These are phyloP conservation scores for Dolichoris vasculosae DNA, from an alignment of 1,140 invertebrate species.

Conservation along the genomic window DNA sequence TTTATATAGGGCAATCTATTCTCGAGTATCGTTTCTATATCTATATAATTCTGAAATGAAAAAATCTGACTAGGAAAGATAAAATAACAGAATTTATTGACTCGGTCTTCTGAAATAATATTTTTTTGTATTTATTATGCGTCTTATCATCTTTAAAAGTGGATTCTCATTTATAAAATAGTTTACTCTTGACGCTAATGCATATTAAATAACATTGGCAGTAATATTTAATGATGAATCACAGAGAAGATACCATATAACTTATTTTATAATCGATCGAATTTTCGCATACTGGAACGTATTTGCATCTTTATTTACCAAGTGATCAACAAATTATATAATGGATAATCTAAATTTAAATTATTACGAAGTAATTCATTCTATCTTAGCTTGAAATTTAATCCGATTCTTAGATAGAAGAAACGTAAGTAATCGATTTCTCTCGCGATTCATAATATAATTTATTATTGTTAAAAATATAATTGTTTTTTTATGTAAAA, in stretches of 20 bases:
- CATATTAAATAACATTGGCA: not conserved
- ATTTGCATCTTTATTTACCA: not conserved
- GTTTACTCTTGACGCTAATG: not conserved
- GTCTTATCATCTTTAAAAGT: not conserved
- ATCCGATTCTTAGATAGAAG: too few relatives aligned
- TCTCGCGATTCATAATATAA: too few relatives aligned
- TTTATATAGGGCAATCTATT: too few relatives aligned
- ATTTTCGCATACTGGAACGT: not conserved
- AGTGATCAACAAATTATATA: not conserved
- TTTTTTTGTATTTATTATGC: not conserved
- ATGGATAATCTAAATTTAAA: not conserved
- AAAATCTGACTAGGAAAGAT: not conserved
- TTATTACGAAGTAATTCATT: too few relatives aligned
- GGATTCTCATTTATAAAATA: not conserved
- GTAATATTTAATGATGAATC: too few relatives aligned
- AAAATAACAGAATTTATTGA: not conserved
- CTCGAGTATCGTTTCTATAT: too few relatives aligned
- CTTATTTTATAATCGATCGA: not conserved
- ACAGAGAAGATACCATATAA: too few relatives aligned
- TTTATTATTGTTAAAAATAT: too few relatives aligned
- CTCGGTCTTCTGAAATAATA: not conserved
- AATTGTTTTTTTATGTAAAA: too few relatives aligned
- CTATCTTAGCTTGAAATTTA: too few relatives aligned
- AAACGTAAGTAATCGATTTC: too few relatives aligned
- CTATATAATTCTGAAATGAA: too few relatives aligned